A percentile compares a stretch with the other conserved stretches of the same genome.
These are phyloP conservation scores for Remorina albescens DNA, from an alignment of 2,797 vertebrate genomes.

Conservation along the genomic window DNA sequence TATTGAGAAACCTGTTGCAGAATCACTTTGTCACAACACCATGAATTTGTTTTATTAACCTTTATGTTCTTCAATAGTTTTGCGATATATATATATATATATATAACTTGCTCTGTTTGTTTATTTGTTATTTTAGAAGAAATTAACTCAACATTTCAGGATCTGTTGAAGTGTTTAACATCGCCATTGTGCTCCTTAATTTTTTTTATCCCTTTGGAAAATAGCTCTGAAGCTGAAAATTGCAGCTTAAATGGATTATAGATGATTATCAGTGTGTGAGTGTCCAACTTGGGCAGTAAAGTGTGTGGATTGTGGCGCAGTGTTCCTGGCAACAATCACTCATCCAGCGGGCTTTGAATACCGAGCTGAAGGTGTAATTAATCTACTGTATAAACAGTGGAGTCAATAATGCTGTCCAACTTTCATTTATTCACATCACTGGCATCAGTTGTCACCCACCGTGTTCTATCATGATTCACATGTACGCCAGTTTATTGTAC, in stretches of 20 bases:
- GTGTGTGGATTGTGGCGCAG: slow-evolving; percentile 35
- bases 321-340: slow-evolving; percentile 36
- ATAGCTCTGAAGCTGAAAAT: slow-evolving; percentile 41
- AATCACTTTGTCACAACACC: slow-evolving; percentile 28
- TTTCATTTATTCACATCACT: slow-evolving; percentile 24
- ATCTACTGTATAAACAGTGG: slow-evolving; percentile 33
- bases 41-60: slow-evolving; percentile 20
- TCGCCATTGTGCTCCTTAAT: slow-evolving; percentile 11
- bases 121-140: slow-evolving; percentile 35
- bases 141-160: slow-evolving; percentile 28
- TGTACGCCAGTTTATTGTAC: slow-evolving; percentile 2
- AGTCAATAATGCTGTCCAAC: slow-evolving; percentile 20
- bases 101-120: slow-evolving; percentile 1
- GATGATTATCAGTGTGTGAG: slow-evolving; percentile 60
- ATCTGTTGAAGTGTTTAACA: slow-evolving; percentile 46
- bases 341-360: slow-evolving; percentile 31
- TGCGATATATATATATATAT: no score
- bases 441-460: slow-evolving; percentile 25
- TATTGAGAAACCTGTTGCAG: slow-evolving; percentile 63
- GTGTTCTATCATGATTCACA: neutral
- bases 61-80: neutral
- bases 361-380: slow-evolving; percentile 55
- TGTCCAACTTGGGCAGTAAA: slow-evolving; percentile 49
- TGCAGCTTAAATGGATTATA: slow-evolving; percentile 58
- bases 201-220: slow-evolving; percentile 25